Evolutionary conservation across 2,797 vertebrate genomes (phyloP).

Genomic region (Fistularia commersonii): DNA sequence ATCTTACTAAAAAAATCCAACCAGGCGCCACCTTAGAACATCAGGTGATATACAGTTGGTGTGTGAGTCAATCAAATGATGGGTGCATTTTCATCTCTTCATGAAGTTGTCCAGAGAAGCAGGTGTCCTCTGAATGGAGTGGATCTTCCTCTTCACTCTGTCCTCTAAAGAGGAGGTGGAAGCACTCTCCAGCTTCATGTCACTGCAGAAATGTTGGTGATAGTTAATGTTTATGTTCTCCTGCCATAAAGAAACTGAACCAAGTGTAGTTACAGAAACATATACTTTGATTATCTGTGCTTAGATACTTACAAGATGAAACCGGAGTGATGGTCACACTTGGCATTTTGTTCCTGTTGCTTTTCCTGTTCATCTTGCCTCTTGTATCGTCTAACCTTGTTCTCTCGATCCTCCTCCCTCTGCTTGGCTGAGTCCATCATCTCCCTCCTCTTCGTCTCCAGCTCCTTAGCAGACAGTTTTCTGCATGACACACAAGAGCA

Average conservation of each 20-base stretch:
- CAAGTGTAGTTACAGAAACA: no score
- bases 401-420: slow-evolving; percentile 84
- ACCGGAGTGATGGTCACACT: slow-evolving; percentile 72
- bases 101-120: slow-evolving; percentile 90
- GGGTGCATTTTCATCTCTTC: slow-evolving; percentile 74
- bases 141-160: slow-evolving; percentile 91
- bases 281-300: not conserved
- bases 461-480: slow-evolving; percentile 83
- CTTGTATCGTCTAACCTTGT: slow-evolving; percentile 82
- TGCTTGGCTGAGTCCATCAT: slow-evolving; percentile 91
- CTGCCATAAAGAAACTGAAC: no score
- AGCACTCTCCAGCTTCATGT: slow-evolving; percentile 90
- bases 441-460: slow-evolving; percentile 81
- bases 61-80: not conserved
- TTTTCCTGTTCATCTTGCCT: slow-evolving; percentile 83
- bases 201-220: slow-evolving; percentile 62
- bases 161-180: slow-evolving; percentile 88
- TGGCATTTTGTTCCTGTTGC: slow-evolving; percentile 64
- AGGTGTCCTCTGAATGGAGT: slow-evolving; percentile 90
- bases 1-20: no score
- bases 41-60: not conserved
- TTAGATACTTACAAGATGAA: slow-evolving; percentile 87
- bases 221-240: no score
- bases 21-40: slow-evolving; percentile 9
- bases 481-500: slow-evolving; percentile 52